Evolutionary conservation across 1,140 invertebrate genomes (phyloP).

Genomic region (Drosophila prosaltans): DNA sequence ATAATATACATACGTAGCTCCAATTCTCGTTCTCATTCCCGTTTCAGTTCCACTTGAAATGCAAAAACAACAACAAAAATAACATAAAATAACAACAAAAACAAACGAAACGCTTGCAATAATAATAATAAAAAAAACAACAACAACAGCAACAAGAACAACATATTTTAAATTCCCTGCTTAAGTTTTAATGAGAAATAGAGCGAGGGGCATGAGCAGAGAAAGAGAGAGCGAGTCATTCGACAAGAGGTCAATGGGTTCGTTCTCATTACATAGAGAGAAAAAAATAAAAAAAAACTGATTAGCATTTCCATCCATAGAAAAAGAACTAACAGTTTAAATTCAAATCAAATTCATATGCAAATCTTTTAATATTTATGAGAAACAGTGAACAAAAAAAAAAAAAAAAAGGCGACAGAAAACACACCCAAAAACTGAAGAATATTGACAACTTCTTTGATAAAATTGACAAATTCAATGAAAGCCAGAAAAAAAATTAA

Average conservation of each 20-base stretch:
- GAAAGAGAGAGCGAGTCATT: background rate
- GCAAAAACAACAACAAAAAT: conserved; percentile 45
- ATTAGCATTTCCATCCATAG: conserved; percentile 5
- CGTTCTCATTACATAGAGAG: conserved; percentile 32
- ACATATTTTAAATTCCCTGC: conserved; percentile 51
- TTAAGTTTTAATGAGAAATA: conserved; percentile 69
- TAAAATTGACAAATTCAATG: background rate
- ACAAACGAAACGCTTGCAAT: conserved; percentile 41
- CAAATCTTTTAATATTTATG: conserved; percentile 16
- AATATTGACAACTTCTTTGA: background rate
- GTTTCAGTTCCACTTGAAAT: conserved; percentile 49
- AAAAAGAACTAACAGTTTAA: conserved; percentile 13
- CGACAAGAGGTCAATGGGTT: conserved; percentile 4
- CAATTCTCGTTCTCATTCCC: conserved; percentile 18
- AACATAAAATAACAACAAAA: conserved; percentile 12
- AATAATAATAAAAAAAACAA: conserved; percentile 54
- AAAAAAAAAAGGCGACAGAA: background rate
- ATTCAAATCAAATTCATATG: conserved; percentile 8
- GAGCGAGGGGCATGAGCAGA: background rate
- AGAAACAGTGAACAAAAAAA: background rate
- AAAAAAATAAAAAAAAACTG: conserved; percentile 15
- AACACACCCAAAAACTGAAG: background rate
- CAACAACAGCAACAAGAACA: conserved; percentile 14
- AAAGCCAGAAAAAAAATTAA: background rate
- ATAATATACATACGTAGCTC: background rate